Percentiles rank a stretch among this genome's conserved stretches.
Evolutionary conservation across 1,140 invertebrate species (phyloP).

Genomic region (Amphibalanus amphitrite): DNA sequence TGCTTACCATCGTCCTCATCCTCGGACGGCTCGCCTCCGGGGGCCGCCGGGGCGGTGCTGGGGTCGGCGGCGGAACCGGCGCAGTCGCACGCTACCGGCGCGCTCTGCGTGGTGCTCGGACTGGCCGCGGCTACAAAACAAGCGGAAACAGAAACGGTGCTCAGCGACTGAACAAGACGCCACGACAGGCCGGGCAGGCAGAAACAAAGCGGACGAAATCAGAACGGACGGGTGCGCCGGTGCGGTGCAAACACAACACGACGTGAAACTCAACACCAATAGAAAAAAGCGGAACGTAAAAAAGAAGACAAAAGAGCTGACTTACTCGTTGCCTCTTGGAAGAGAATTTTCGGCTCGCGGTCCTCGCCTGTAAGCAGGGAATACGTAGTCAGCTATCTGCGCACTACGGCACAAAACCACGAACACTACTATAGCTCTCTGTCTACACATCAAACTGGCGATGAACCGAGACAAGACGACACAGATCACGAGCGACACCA

Average conservation of each 20-base stretch:
- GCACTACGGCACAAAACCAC: too few species aligned
- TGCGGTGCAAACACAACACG: neutral
- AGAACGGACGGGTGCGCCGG: too few species aligned
- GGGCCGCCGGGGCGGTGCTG: neutral
- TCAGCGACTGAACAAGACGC: neutral
- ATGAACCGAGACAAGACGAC: too few species aligned
- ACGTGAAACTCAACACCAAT: neutral
- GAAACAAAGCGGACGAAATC: neutral
- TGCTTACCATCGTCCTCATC: too few species aligned
- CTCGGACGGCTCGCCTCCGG: too few species aligned
- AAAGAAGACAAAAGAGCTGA: neutral
- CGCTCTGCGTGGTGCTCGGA: neutral
- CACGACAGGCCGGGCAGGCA: neutral
- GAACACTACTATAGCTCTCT: too few species aligned
- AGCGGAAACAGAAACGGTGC: neutral
- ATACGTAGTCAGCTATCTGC: neutral
- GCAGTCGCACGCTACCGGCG: neutral
- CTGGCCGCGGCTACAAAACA: neutral
- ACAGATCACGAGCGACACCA: too few species aligned
- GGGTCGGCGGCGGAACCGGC: too few species aligned
- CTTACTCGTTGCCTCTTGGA: neutral
- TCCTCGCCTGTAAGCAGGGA: slow-evolving; percentile 5
- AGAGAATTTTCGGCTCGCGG: neutral
- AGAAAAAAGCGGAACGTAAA: neutral
- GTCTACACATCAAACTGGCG: too few species aligned